phyloP scores from a whole-genome alignment of 2,113 vertebrate genomes.

The Notothenia rossii region DNA sequence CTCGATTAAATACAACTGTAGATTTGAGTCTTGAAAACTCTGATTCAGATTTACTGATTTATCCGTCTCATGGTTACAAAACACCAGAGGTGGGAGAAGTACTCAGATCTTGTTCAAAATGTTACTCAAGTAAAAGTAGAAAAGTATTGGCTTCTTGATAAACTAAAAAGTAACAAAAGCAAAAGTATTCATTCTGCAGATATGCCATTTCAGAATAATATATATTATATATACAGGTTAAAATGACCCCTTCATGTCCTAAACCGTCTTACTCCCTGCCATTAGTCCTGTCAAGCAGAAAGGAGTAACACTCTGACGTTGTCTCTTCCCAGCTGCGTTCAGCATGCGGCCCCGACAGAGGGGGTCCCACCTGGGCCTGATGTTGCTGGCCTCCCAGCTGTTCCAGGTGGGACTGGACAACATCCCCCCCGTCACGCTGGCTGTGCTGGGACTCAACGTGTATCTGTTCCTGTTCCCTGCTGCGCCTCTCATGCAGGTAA shows the following conservation, averaged over 20 bases:
- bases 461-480: constrained; percentile 91
- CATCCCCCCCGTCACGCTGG: constrained; percentile 92
- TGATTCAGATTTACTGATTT: background rate
- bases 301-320: background rate
- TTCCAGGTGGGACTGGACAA: constrained; percentile 89
- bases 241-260: no score
- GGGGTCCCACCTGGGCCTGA: constrained; percentile 84
- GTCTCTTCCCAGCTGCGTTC: background rate
- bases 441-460: constrained; percentile 87
- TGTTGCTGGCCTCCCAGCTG: constrained; percentile 90
- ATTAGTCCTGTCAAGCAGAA: background rate
- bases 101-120: no score
- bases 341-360: constrained; percentile 84
- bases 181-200: no score
- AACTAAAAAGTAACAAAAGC: no score
- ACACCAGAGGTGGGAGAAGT: no score
- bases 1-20: no score
- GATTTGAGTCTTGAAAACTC: no score
- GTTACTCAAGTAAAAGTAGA: no score
- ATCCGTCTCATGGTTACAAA: background rate
- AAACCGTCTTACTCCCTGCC: no score
- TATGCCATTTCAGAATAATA: no score
- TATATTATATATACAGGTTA: no score
- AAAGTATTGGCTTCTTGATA: no score
- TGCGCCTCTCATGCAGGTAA: constrained; percentile 80